Conservation (phyloP, 2,113 vertebrate species). For the Coracopsis vasa region DNA sequence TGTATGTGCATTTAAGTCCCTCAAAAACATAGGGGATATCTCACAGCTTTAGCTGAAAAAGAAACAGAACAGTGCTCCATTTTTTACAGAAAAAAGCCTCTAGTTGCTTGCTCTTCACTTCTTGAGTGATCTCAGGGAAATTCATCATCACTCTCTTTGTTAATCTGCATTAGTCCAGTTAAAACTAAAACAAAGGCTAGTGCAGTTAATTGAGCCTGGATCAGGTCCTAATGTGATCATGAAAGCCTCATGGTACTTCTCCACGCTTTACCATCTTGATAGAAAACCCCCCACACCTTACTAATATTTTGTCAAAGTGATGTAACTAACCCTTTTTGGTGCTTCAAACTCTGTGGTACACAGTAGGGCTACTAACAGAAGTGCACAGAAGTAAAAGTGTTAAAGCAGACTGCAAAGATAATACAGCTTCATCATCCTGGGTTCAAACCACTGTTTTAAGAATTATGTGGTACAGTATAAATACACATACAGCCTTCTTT, state of each 20-base stretch:
- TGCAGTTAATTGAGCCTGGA: not conserved
- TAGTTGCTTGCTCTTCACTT: not conserved
- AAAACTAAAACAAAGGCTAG: not conserved
- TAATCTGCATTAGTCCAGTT: not conserved
- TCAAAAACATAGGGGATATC: not conserved
- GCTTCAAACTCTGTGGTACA: not conserved
- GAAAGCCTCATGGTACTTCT: not conserved
- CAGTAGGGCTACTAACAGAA: not conserved
- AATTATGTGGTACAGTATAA: not conserved
- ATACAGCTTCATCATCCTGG: not conserved
- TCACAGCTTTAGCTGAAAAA: not conserved
- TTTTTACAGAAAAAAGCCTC: not conserved
- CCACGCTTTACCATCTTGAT: not conserved
- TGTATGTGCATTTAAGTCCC: not conserved
- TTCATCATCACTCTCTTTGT: not conserved
- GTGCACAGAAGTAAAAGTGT: not conserved
- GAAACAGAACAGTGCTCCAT: not conserved
- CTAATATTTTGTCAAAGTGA: not conserved
- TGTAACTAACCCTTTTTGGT: not conserved
- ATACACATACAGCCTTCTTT: not conserved
- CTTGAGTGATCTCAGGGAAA: not conserved
- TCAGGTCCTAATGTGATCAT: not conserved
- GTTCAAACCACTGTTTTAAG: not conserved
- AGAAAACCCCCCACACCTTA: not conserved
- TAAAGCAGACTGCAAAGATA: not conserved